Conservation (phyloP, 1,140 invertebrate species). For the Ceratina australensis region DNA sequence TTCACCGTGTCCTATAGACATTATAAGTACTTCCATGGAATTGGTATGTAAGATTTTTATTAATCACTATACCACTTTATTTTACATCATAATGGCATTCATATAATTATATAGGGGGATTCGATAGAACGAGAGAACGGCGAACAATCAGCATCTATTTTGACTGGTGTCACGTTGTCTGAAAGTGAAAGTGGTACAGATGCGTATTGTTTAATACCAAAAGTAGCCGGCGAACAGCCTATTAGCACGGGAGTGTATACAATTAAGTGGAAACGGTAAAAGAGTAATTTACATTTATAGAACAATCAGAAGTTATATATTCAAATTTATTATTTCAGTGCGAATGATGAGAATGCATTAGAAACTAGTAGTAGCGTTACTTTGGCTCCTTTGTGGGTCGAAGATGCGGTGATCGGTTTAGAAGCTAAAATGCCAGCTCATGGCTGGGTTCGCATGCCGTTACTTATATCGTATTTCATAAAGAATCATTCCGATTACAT, state of each 20-base stretch:
- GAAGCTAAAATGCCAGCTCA: conserved; percentile 87
- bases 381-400: conserved; percentile 82
- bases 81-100: conserved; percentile 3
- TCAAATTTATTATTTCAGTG: conserved; percentile 60
- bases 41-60: conserved; percentile 77
- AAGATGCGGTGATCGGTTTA: conserved; percentile 86
- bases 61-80: not conserved
- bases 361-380: conserved; percentile 79
- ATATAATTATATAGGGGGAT: conserved; percentile 62
- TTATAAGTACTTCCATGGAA: conserved; percentile 84
- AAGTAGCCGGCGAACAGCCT: conserved; percentile 79
- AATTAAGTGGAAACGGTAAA: conserved; percentile 87
- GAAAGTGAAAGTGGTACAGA: conserved; percentile 80
- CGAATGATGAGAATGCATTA: conserved; percentile 64
- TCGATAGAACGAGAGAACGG: conserved; percentile 69
- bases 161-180: conserved; percentile 70
- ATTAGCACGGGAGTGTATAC: conserved; percentile 86
- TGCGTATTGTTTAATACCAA: conserved; percentile 78
- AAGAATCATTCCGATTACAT: conserved; percentile 86
- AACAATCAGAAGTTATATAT: not conserved
- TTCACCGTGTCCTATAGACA: conserved; percentile 85
- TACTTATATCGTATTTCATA: conserved; percentile 86
- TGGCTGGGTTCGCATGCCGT: conserved; percentile 86
- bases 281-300: conserved; percentile 24
- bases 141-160: conserved; percentile 61